phyloP scores from a whole-genome alignment of 2,888 invertebrate genomes.

The Synanthedon myopaeformis region DNA sequence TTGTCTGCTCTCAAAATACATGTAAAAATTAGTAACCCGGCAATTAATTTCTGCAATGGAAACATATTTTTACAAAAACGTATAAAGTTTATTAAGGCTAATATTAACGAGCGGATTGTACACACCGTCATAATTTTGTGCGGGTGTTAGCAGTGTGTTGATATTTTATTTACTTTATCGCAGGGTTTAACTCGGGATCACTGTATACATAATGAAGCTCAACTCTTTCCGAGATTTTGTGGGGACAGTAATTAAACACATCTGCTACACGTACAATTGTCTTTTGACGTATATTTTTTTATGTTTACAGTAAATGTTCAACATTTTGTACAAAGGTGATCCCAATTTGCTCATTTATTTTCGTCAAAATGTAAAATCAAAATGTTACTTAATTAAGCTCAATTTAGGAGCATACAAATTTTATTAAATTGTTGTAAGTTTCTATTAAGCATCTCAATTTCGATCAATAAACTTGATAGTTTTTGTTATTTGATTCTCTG shows the following conservation, averaged over 20 bases:
- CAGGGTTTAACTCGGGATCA: conserved; percentile 28
- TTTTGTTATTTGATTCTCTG: no score
- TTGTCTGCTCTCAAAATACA: conserved; percentile 8
- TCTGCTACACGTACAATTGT: conserved; percentile 55
- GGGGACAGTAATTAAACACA: conserved; percentile 65
- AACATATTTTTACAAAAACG: conserved; percentile 45
- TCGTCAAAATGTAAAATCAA: no score
- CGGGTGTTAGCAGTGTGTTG: conserved; percentile 49
- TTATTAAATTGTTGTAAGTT: no score
- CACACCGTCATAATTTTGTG: conserved; percentile 37
- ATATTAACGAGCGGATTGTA: conserved; percentile 39
- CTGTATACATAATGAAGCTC: conserved; percentile 52
- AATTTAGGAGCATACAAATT: no score
- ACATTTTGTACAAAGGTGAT: conserved; percentile 19
- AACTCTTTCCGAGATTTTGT: conserved; percentile 54
- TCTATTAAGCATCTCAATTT: no score
- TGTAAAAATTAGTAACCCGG: conserved; percentile 43
- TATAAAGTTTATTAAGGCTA: conserved; percentile 52
- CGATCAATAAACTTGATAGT: no score
- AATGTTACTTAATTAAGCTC: no score
- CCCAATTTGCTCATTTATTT: no score
- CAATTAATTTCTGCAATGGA: conserved; percentile 46
- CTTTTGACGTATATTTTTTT: conserved; percentile 30
- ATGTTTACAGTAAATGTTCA: conserved; percentile 29
- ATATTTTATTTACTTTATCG: conserved; percentile 63